A percentile compares a stretch with the other conserved stretches of the same genome.
Conservation (phyloP, 2,797 vertebrate genomes). For the Falco cherrug region DNA sequence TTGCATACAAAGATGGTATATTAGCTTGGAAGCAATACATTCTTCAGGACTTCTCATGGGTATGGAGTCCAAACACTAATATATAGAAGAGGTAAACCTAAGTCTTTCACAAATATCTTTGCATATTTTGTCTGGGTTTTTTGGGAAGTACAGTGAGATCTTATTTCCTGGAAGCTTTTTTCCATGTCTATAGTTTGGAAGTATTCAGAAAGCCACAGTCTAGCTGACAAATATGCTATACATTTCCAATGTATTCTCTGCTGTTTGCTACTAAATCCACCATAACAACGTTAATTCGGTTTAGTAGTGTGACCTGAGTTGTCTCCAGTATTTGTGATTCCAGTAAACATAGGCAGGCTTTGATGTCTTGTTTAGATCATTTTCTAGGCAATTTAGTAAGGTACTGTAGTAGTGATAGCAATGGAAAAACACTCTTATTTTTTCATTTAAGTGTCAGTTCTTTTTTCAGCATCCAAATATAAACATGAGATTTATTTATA, state of each 20-base stretch:
- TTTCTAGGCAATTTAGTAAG: neutral
- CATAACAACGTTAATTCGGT: neutral
- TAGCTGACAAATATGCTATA: neutral
- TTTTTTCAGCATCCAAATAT: neutral
- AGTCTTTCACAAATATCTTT: conserved; percentile 1
- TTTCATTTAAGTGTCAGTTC: neutral
- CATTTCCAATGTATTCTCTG: neutral
- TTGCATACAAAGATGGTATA: neutral
- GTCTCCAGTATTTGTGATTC: neutral
- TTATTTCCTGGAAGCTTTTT: conserved; percentile 46
- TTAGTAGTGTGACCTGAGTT: neutral
- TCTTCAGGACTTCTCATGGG: neutral
- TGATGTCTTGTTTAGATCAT: neutral
- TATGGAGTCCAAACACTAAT: neutral
- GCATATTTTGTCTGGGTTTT: neutral
- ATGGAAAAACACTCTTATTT: neutral
- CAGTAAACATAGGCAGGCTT: neutral
- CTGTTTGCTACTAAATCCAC: neutral
- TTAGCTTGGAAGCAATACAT: neutral
- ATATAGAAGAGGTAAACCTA: neutral
- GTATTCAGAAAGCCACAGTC: conserved; percentile 29
- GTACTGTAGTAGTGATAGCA: neutral
- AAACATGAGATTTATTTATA: neutral
- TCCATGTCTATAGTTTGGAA: conserved; percentile 1
- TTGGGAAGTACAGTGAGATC: neutral